phyloP scores from a whole-genome alignment of 2,797 vertebrate species.

The Luscinia megarhynchos region DNA sequence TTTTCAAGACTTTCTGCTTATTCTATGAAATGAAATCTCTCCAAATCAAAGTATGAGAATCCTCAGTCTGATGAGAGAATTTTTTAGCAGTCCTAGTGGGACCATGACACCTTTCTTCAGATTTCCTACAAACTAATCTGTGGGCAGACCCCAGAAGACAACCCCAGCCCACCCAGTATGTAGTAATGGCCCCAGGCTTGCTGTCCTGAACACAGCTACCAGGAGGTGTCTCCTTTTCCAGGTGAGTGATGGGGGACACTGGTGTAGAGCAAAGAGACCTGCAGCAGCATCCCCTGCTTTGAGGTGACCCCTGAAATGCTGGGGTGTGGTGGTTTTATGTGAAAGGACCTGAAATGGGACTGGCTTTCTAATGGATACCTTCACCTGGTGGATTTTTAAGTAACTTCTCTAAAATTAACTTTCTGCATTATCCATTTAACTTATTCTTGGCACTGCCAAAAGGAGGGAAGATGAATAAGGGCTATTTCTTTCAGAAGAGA shows the following conservation, averaged over 20 bases:
- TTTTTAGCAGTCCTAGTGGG: not conserved
- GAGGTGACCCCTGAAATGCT: not conserved
- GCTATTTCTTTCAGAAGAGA: conserved; percentile 17
- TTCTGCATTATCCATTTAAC: not conserved
- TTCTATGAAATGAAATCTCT: not conserved
- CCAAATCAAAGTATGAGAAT: not conserved
- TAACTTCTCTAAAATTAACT: not conserved
- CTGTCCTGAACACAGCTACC: not conserved
- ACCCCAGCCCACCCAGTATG: not conserved
- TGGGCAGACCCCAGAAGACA: not conserved
- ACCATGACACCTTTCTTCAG: not conserved
- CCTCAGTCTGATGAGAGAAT: not conserved
- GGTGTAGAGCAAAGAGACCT: not conserved
- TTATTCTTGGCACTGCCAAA: not conserved
- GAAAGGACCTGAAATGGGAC: not conserved
- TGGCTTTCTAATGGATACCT: not conserved
- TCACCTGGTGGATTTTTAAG: not conserved
- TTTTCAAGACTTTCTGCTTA: conserved; percentile 2
- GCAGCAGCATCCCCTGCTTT: not conserved
- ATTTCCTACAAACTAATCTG: not conserved
- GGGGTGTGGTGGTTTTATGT: not conserved
- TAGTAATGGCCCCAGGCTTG: not conserved
- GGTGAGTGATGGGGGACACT: not conserved
- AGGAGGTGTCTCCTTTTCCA: not conserved
- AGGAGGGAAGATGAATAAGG: not conserved